These are phyloP conservation scores for Hirundo rustica DNA, from an alignment of 2,797 vertebrate genomes.

Conservation along the genomic window DNA sequence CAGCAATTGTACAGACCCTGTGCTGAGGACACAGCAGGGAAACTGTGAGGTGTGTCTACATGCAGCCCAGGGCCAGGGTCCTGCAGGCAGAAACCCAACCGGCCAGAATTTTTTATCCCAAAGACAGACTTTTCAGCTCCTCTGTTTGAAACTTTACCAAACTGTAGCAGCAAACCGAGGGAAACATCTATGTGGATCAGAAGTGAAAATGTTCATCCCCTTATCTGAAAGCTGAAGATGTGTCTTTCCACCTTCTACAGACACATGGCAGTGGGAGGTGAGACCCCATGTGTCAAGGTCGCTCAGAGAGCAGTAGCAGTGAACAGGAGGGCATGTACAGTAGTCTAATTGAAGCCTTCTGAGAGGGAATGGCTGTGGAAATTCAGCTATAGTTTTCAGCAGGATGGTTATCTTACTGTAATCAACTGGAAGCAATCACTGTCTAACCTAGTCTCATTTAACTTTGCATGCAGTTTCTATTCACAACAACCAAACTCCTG, in stretches of 20 bases:
- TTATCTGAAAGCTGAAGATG: neutral
- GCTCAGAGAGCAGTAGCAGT: neutral
- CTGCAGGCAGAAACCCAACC: neutral
- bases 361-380: constrained; percentile 35
- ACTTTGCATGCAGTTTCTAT: constrained; percentile 5
- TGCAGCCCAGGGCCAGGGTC: neutral
- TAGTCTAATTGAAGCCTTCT: constrained; percentile 61
- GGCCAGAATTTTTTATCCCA: neutral
- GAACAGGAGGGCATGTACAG: neutral
- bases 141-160: neutral
- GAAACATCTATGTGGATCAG: neutral
- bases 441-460: constrained; percentile 3
- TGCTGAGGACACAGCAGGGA: neutral
- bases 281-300: neutral
- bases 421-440: constrained; percentile 42
- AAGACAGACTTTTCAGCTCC: neutral
- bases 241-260: neutral
- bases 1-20: neutral
- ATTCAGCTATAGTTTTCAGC: constrained; percentile 44
- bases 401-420: constrained; percentile 44
- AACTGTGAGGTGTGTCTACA: neutral
- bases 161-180: neutral
- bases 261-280: neutral
- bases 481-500: constrained; percentile 18
- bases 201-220: neutral